phyloP scores from a whole-genome alignment of 37 sponge, comb jelly and placozoan genomes.

The Axinella damicornis region DNA sequence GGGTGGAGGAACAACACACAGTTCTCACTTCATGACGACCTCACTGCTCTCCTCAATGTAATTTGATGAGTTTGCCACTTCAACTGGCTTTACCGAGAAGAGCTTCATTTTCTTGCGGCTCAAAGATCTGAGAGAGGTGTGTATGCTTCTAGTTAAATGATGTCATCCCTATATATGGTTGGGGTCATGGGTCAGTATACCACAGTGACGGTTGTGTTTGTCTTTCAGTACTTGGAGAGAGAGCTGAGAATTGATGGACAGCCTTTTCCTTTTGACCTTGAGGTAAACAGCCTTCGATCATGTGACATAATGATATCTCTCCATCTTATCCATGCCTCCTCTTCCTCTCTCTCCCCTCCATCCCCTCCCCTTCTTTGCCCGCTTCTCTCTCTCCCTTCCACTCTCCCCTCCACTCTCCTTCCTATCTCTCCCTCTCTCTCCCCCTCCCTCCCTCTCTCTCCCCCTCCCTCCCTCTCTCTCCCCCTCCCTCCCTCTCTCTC shows the following conservation, averaged over 20 bases:
- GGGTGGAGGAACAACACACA: no score
- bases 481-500: not conserved
- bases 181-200: no score
- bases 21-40: no score
- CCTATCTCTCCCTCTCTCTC: no score
- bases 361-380: no score
- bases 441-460: no score
- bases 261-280: conserved; percentile 88
- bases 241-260: conserved; percentile 86
- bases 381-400: no score
- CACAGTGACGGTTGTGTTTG: not conserved
- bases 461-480: no score
- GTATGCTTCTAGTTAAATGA: no score
- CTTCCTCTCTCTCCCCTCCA: conserved; percentile 14
- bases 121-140: conserved; percentile 88
- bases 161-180: no score
- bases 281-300: conserved; percentile 40
- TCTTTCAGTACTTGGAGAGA: conserved; percentile 87
- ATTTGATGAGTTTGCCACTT: conserved; percentile 77
- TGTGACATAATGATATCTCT: no score
- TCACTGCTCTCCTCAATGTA: not conserved
- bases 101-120: conserved; percentile 95
- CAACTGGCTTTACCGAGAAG: conserved; percentile 67
- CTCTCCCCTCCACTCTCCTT: no score
- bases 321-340: not conserved